Evolutionary conservation across 2,888 invertebrate genomes (phyloP), one percentile per base, ranked within the genome.

Genomic region (Noctua janthina): DNA sequence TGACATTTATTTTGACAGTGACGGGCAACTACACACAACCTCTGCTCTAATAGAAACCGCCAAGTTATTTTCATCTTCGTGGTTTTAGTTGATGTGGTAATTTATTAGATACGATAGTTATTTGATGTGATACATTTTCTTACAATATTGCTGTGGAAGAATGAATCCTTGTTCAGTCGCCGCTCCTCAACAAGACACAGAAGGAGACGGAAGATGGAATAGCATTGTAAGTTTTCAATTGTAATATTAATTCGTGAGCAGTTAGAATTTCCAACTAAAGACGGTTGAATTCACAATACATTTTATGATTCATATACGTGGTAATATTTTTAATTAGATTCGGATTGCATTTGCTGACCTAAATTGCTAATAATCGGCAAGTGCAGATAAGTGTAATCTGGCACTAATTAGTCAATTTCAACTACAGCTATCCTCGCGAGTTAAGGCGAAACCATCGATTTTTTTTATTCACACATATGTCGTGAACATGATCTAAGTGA

Each of bases 161-260:
- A 98, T 98, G 98, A 98, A 98, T 97, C 97, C 98, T 90, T 98
- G 98, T 93, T 97, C 98, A 89, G 95, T 97, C 90, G 98, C 99
- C 88, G 96, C 97, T 85, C 97, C 98, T 86, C 97, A 98, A 89
- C 97, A 98, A 93, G 99, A 99, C 96, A 96, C 97, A 70, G 98
- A 98, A 91, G 99, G 99, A 74, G 99, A 99, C 96, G 98, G 98
- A 91, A 97, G 99, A 92, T 99, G 99, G 99, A 97, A 98, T 94
- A 98, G 98, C 95, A 98, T 98, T 92, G 97, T 97, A 93, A 96
- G 96, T 94, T 91, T 90, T 79, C 68, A 68, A 73, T 83, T 74
- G 49, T 64, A 78, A 59, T 71, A 84, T 67, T 74, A 80, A 81
- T 82, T 82, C 64, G 81, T 72, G 76, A 76, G 81, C 74, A 74